phyloP scores from a whole-genome alignment of 1,140 invertebrate species.

The Diuraphis noxia region DNA sequence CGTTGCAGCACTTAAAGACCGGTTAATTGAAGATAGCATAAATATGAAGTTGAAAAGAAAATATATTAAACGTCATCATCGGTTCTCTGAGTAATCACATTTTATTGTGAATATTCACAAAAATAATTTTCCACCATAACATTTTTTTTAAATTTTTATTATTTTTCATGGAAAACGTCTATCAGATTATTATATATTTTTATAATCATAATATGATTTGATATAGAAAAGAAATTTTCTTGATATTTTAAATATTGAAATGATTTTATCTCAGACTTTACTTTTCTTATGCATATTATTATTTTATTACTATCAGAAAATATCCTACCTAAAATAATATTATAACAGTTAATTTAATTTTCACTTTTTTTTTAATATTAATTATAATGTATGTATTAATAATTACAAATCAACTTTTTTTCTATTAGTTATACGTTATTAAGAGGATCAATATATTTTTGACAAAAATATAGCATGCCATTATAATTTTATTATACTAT shows the following conservation, averaged over 20 bases:
- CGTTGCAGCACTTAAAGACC: slow-evolving; percentile 4
- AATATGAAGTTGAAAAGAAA: slow-evolving; percentile 1
- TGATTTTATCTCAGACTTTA: too few species aligned
- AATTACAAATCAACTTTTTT: too few species aligned
- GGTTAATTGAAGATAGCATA: not conserved
- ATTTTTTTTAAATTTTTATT: not conserved
- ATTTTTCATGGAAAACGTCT: not conserved
- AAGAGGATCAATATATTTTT: too few species aligned
- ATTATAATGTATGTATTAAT: not conserved
- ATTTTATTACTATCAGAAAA: not conserved
- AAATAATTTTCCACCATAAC: slow-evolving; percentile 19
- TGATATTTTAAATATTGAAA: not conserved
- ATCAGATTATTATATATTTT: not conserved
- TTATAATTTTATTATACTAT: too few species aligned
- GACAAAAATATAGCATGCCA: too few species aligned
- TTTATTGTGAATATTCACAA: slow-evolving; percentile 27
- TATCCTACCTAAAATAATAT: not conserved
- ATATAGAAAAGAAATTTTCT: not conserved
- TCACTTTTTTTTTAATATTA: not conserved
- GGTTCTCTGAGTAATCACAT: slow-evolving; percentile 31
- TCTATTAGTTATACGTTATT: too few species aligned
- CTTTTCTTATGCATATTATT: not conserved
- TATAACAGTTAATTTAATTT: not conserved
- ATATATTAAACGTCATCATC: not conserved
- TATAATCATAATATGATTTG: not conserved